Base-by-base conservation (phyloP, 2,797 vertebrate species). In the Balearica regulorum region DNA sequence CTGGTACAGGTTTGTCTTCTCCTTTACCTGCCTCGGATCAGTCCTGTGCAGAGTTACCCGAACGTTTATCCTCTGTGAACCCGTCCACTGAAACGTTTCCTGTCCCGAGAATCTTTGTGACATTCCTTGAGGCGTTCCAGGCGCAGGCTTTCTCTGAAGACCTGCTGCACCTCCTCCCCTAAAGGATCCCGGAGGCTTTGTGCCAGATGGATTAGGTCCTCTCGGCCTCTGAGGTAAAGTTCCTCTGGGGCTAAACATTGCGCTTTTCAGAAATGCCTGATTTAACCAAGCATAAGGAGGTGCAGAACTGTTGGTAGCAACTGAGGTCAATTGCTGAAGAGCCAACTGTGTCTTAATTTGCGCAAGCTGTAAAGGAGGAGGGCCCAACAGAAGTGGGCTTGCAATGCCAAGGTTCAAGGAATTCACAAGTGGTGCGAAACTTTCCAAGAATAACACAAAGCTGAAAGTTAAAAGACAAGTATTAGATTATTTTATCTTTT, bases 371-470 rank as follows among this genome's bases (percentile, higher is more conserved):
- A 99, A 98, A 97, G 98, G 98, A 98, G 98, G 98, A 97, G 98
- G 98, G 97, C 98, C 98, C 96, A 97, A 98, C 97, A 99, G 98
- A 94, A 98, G 65, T 51, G 98, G 98, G 98, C 97, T 96, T 94
- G 98, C 98, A 98, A 98, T 96, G 98, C 98, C 98, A 98, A 98
- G 98, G 98, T 98, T 98, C 98, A 98, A 98, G 98, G 98, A 98
- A 98, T 98, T 99, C 98, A 98, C 98, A 98, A 98, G 98, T 96
- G 98, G 98, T 97, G 98, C 98, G 97, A 98, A 98, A 98, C 98
- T 98, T 98, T 99, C 99, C 99, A 98, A 99, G 98, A 98, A 98
- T 97, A 99, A 98, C 98, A 98, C 98, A 99, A 98, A 98, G 99
- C 99, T 99, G 99, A 98, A 99, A 98, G 98, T 99, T 98, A 98